Evolutionary conservation across 2,888 invertebrate species (phyloP).

Genomic region (Empis livida): DNA sequence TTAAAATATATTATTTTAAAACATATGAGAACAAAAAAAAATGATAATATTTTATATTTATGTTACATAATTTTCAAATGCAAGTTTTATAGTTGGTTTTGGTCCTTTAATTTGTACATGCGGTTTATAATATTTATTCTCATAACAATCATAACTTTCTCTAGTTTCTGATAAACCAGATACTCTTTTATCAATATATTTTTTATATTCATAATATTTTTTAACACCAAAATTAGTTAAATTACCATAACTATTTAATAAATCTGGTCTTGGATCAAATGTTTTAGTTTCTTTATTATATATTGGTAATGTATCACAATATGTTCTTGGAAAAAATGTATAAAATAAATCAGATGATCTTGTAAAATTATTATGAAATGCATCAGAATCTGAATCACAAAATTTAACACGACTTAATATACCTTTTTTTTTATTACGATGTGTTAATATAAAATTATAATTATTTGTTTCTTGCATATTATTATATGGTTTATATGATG

Average conservation of each 20-base stretch:
- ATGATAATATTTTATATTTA: too few species aligned
- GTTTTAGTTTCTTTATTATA: not conserved
- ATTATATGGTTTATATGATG: too few species aligned
- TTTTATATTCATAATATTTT: not conserved
- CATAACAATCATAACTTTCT: not conserved
- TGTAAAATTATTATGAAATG: conserved; percentile 6
- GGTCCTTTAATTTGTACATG: too few species aligned
- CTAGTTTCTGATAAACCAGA: not conserved
- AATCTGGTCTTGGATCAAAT: conserved; percentile 1
- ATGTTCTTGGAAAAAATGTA: not conserved
- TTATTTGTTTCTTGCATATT: too few species aligned
- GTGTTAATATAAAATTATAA: too few species aligned
- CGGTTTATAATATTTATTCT: not conserved
- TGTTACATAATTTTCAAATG: too few species aligned
- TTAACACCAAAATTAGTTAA: conserved; percentile 2
- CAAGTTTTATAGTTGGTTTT: too few species aligned
- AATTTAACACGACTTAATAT: not conserved
- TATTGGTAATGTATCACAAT: not conserved
- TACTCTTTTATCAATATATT: not conserved
- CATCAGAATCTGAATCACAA: not conserved
- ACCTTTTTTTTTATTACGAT: not conserved
- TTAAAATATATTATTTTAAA: too few species aligned
- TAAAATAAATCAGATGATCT: conserved; percentile 5
- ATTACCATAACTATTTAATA: conserved; percentile 5
- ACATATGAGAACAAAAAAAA: too few species aligned